These are phyloP conservation scores for Liodrosophila aerea DNA, from an alignment of 2,888 invertebrate genomes.

Conservation along the genomic window DNA sequence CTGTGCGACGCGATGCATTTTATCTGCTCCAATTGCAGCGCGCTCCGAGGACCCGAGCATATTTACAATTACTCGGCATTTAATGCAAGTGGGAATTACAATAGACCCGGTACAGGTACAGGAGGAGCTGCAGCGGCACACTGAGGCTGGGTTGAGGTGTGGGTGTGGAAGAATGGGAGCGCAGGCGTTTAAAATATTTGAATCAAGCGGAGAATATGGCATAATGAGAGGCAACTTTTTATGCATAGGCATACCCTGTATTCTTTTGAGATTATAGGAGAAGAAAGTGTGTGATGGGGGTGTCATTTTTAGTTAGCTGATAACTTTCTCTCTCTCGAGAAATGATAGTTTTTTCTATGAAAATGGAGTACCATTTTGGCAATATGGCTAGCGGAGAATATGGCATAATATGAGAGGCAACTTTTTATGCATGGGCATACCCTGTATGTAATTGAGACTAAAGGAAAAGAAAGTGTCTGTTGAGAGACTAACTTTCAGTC, in stretches of 20 bases:
- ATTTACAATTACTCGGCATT: constrained; percentile 71
- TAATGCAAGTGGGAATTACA: constrained; percentile 75
- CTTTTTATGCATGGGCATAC: no score
- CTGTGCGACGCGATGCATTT: constrained; percentile 57
- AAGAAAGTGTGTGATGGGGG: no score
- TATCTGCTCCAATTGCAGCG: constrained; percentile 72
- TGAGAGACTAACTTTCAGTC: no score
- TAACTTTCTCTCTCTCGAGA: no score
- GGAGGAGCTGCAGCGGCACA: neutral
- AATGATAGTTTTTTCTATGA: no score
- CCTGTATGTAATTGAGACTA: no score
- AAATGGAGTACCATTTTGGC: no score
- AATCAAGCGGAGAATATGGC: constrained; percentile 16
- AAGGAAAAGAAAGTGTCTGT: no score
- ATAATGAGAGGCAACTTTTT: constrained; percentile 26
- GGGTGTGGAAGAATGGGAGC: constrained; percentile 7
- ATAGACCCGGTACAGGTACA: constrained; percentile 24
- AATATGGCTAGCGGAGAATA: no score
- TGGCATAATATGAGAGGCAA: no score
- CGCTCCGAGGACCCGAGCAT: constrained; percentile 46
- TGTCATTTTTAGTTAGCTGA: no score
- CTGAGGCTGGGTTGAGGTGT: constrained; percentile 15
- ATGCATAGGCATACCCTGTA: constrained; percentile 28
- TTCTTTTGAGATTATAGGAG: no score
- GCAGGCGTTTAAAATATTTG: constrained; percentile 2